A percentile compares a stretch with the other conserved stretches of the same genome.
Evolutionary conservation across 2,888 invertebrate species (phyloP).

Genomic region (Plemyria rubiginata): DNA sequence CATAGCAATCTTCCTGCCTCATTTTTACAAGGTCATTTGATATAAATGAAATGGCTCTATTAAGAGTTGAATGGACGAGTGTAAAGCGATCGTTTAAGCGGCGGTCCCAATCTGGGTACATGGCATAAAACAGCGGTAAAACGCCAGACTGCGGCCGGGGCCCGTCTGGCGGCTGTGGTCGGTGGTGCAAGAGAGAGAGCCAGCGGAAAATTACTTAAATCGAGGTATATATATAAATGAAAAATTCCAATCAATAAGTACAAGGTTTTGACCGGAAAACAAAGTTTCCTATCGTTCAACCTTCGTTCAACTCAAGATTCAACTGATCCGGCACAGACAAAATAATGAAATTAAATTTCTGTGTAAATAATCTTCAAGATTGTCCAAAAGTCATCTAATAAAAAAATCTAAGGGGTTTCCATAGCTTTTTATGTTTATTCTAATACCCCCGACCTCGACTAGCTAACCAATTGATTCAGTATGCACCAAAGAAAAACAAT

Average conservation of each 20-base stretch:
- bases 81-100: conserved; percentile 72
- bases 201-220: conserved; percentile 31
- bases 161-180: conserved; percentile 31
- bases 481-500: background rate
- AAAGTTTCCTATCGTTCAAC: too few species aligned
- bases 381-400: too few species aligned
- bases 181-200: conserved; percentile 38
- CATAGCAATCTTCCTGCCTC: conserved; percentile 46
- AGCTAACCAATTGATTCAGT: background rate
- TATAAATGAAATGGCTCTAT: conserved; percentile 74
- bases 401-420: background rate
- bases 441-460: background rate
- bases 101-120: conserved; percentile 73
- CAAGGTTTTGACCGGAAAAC: too few species aligned
- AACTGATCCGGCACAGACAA: too few species aligned
- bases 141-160: conserved; percentile 56
- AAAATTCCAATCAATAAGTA: too few species aligned
- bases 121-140: conserved; percentile 75
- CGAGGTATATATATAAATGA: too few species aligned
- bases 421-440: background rate
- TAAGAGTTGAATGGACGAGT: conserved; percentile 70
- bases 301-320: too few species aligned
- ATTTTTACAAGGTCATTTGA: conserved; percentile 73
- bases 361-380: too few species aligned
- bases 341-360: too few species aligned